Conservation (phyloP, 2,113 vertebrate genomes). For the Calypte anna region DNA sequence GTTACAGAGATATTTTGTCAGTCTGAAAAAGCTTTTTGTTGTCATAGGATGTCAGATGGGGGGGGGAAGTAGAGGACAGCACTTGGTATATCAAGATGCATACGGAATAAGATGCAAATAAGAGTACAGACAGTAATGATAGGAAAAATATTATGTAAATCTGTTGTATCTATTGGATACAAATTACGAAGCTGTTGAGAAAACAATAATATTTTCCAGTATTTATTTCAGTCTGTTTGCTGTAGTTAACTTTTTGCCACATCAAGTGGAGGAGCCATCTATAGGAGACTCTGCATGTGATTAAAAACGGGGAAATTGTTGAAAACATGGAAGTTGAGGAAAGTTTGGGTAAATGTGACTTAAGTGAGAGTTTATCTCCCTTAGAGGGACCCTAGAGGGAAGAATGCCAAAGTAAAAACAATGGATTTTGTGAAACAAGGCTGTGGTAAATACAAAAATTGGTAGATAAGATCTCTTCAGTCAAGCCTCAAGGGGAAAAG, state of each 20-base stretch:
- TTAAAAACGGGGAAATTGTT: neutral
- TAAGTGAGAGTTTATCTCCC: slow-evolving; percentile 22
- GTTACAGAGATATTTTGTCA: neutral
- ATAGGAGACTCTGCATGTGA: neutral
- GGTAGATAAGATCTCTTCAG: slow-evolving; percentile 53
- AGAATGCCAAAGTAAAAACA: slow-evolving; percentile 31
- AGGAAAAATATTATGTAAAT: neutral
- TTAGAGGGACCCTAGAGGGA: neutral
- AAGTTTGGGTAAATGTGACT: neutral
- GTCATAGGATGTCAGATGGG: neutral
- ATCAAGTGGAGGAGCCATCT: neutral
- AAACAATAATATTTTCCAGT: neutral
- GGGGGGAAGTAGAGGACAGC: neutral
- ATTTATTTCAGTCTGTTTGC: neutral
- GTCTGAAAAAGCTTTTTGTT: neutral
- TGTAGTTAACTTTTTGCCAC: neutral
- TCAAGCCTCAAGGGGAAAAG: slow-evolving; percentile 37
- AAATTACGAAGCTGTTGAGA: neutral
- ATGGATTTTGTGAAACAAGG: slow-evolving; percentile 15
- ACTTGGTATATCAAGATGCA: neutral
- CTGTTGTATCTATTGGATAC: neutral
- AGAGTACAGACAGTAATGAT: neutral
- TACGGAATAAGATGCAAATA: neutral
- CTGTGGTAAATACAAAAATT: slow-evolving; percentile 25
- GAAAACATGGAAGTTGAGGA: neutral